These are phyloP conservation scores for Chelon labrosus DNA, from an alignment of 2,797 vertebrate genomes.

Conservation along the genomic window DNA sequence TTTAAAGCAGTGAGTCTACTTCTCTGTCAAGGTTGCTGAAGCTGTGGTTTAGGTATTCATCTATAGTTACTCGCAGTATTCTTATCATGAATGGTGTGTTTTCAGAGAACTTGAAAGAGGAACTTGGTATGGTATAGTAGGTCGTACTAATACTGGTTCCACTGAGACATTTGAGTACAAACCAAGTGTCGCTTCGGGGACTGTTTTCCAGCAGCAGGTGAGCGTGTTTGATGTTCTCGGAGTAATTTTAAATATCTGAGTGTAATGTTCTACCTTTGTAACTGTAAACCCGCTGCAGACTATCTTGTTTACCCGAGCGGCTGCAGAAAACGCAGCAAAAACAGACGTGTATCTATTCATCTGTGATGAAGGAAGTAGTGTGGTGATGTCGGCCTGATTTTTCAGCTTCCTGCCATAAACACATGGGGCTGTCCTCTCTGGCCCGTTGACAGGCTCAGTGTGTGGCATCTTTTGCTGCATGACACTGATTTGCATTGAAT, in stretches of 20 bases:
- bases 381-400: constrained; percentile 64
- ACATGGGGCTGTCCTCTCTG: constrained; percentile 58
- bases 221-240: constrained; percentile 14
- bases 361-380: constrained; percentile 66
- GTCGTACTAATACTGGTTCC: constrained; percentile 31
- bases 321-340: constrained; percentile 53
- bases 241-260: constrained; percentile 23
- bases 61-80: constrained; percentile 41
- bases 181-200: constrained; percentile 18
- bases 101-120: constrained; percentile 76
- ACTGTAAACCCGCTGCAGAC: constrained; percentile 31
- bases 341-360: constrained; percentile 56
- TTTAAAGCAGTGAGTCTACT: constrained; percentile 25
- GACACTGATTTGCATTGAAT: constrained; percentile 83
- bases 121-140: constrained; percentile 57
- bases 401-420: constrained; percentile 68
- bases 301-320: constrained; percentile 22
- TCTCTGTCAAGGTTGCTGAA: constrained; percentile 46
- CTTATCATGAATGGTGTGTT: constrained; percentile 62
- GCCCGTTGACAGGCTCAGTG: constrained; percentile 56
- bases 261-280: constrained; percentile 21
- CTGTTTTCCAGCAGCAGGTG: constrained; percentile 47
- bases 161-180: constrained; percentile 45
- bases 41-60: constrained; percentile 36
- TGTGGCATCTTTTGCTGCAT: constrained; percentile 71